Evolutionary conservation across 2,888 invertebrate genomes (phyloP), one percentile per base, ranked within the genome.

Genomic region (Poecilobothrus nobilitatus): DNA sequence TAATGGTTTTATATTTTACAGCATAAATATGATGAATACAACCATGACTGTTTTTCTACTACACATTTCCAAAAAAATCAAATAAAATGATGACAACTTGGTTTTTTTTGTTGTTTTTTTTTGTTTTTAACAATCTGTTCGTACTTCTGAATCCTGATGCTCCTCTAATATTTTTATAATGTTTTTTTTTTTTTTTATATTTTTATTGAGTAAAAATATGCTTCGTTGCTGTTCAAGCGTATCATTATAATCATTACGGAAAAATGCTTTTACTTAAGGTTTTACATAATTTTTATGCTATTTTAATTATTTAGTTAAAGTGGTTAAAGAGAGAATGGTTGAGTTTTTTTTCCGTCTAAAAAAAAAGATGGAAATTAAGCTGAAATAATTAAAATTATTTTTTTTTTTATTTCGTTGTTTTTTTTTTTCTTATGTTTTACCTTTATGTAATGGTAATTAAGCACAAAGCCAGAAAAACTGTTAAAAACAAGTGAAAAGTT

Each of bases 141-240:
- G 5, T 37, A 53, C 15, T 53, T 41, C 15, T 41, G 15, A 41
- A 41, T 41, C 53, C 53, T 53, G n/a, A 53, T 53, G 53, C 15
- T 41, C 41, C 9, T 27, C 41, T 12, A 12, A 18, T n/a, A 3
- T 53, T 53, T 2, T 53, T 53, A 3, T 53, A 2, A 1, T 53
- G 12, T 18, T 2, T 53, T n/a, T 53, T 12, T 53, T 2, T 53
- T 9, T 53, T 53, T 53, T 53, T 53, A 15, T 53, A 15, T 9
- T 53, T 2, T 53, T n/a, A 53, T n/a, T 8, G 12, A 8, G 37
- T 37, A 12, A 53, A 53, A 53, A 53, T 53, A 53, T 53, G 53
- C 53, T 53, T 53, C 53, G 53, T 53, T 53, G 53, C 53, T 53
- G 53, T 53, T 53, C 53, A 53, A 53, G 53, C 53, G 53, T 18